These are phyloP conservation scores for Junonia oenone DNA, from an alignment of 2,888 invertebrate species.

Conservation along the genomic window DNA sequence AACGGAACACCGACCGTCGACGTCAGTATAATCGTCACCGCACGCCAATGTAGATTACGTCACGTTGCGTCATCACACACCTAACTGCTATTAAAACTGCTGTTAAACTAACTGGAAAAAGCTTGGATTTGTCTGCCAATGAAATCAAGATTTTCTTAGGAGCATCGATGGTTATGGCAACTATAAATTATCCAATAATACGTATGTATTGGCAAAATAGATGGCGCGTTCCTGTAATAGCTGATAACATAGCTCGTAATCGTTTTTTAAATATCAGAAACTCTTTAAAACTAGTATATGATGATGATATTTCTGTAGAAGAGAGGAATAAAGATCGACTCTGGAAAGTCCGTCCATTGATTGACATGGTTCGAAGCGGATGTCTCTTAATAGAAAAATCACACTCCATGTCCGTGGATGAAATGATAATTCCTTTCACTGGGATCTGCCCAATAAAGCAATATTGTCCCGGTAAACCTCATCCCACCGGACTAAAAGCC, in stretches of 20 bases:
- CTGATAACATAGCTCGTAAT: not conserved
- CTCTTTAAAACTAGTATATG: not conserved
- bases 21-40: no score
- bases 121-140: no score
- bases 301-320: not conserved
- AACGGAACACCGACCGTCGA: no score
- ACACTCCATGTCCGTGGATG: not conserved
- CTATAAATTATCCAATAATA: not conserved
- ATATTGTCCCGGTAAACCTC: not conserved
- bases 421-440: not conserved
- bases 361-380: conserved; percentile 8
- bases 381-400: conserved; percentile 1
- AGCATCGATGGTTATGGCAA: not conserved
- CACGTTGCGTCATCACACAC: no score
- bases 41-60: no score
- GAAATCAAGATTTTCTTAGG: no score
- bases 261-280: not conserved
- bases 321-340: conserved; percentile 1
- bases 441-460: not conserved
- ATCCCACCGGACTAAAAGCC: not conserved
- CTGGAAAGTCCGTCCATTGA: conserved; percentile 7
- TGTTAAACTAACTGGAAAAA: not conserved
- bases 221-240: not conserved
- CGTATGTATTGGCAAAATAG: not conserved
- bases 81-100: not conserved